Evolutionary conservation across 2,113 vertebrate species (phyloP), one percentile per base, ranked within the genome.

Genomic region (Vombatus ursinus): DNA sequence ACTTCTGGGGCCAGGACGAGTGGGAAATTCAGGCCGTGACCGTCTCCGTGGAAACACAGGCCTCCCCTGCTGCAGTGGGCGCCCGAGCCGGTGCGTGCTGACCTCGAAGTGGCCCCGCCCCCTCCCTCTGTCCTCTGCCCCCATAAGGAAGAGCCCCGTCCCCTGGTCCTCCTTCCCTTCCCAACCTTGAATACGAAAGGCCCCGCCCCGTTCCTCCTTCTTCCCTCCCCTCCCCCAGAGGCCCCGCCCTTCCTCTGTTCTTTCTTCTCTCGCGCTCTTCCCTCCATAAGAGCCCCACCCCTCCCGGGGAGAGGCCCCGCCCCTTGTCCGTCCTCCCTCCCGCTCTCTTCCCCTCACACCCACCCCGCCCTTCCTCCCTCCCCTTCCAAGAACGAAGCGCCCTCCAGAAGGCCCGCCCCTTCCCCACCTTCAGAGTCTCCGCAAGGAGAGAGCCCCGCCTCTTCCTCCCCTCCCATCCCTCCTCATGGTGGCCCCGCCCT

Each of bases 191-290:
- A 8, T 47, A 24, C 26, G 44, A 61, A 31, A 61, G 50, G 31
- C 91, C 51, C 52, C 37, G 4, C 37, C 52, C 16, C 91, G 23
- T 5, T 0, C 11, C 50, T 25, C 91, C 52, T n/a, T 7, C 50
- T 25, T 10, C 31, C n/a, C n/a, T 52, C 89, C 89, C 89, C 89
- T 26, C 44, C 90, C 90, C 24, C 11, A 5, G 49, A 19, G 7
- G 84, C 96, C 94, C 96, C 93, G 94, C 96, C 94, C 94, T 95
- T 84, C 94, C 90, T 95, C 92, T 91, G 89, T 93, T 50, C 8
- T 52, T 23, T 95, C 61, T 23, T 95, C 61, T 89, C 31, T 48
- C 2, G 61, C 61, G 61, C 61, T 77, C 57, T 61, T 16, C 2
- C 16, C 12, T n/a, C 44, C 51, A 61, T 61, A 37, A 61, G 28